Evolutionary conservation across 1,140 invertebrate species (phyloP), one percentile per base, ranked within the genome.

Genomic region (Aphaenogaster rudis): DNA sequence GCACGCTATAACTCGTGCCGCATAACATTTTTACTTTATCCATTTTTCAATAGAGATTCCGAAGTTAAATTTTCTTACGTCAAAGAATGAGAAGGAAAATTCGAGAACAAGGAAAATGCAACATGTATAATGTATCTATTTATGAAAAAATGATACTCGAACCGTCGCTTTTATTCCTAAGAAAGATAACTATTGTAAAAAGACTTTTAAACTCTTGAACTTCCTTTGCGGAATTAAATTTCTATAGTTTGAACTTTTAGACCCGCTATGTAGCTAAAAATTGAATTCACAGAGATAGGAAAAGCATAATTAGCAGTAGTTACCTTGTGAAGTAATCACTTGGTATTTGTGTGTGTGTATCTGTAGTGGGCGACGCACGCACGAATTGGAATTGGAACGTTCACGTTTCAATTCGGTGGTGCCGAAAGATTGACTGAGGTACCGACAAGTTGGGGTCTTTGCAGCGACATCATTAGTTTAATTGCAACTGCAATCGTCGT

Each of bases 401-500:
- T 72, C 28, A 7, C 45, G n/a, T 39, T 69, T 69, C 11, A 28
- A 69, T 69, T 69, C 13, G 42, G 0, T 4, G 21, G 11, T 33
- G n/a, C 9, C 66, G 21, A 69, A 48, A 28, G 66, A 69, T 50
- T 11, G 42, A 69, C 42, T 36, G 42, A 15, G 42, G 45, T 36
- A 57, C n/a, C n/a, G 42, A 15, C 36, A 36, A 61, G 36, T 48
- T 1, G 17, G 42, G 42, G 21, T 63, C 28, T 39, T 76, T 8
- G n/a, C 13, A 28, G 66, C 54, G 69, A 50, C 42, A 61, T 84
- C 48, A 76, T 84, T 84, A 76, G 69, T 74, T 57, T 61, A 74
- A 84, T 84, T 76, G 59, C 54, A 84, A 63, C 42, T 74, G 54
- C 42, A 76, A 28, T 50, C 42, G 54, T 63, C 54, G 3, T 63